Base-by-base conservation (phyloP, 2,888 invertebrate genomes). In the Dynastes maya region DNA sequence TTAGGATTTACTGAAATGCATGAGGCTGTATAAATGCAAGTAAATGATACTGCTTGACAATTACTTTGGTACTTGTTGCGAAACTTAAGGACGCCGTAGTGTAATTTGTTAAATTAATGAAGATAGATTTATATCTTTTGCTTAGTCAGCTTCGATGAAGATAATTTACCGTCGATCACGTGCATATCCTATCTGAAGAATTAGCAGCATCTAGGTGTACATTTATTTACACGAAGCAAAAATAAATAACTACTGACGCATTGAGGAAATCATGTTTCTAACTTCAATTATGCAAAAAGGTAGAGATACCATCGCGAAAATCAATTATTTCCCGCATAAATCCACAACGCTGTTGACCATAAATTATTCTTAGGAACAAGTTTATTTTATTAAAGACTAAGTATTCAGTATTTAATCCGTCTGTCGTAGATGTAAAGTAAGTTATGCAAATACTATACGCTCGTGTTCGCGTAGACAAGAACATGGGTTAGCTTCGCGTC, bases 371-470 rank as follows among this genome's bases (percentile, higher is more conserved):
- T 45, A 74, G 63, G 45, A 61, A 45, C 72, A 74, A 74, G 61
- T 74, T 74, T 74, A 63, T 74, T 74, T 74, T 74, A 49, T 74
- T 61, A 74, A 74, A 45, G 27, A 13, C 37, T 61, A 74, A 61
- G 27, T 49, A 74, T 61, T 45, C 72, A 74, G 40, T 61, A 74
- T 74, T 74, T 74, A 74, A 74, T 63, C 45, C 27, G 45, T 49
- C 72, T 58, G 40, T 74, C 29, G 72, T 61, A 27, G 11, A 49
- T 27, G 61, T 55, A 45, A 61, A 74, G 61, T 61, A 74, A 74
- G 61, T 74, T 63, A 74, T 74, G 49, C 68, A 68, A 68, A 68
- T 68, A n/a, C 68, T 51, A 68, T 13, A 51, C 29, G 27, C 68
- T 51, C 22, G 51, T 22, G 45, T 51, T 29, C 5, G 45, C 29